phyloP scores from a whole-genome alignment of 2,797 vertebrate species.

The Dendrocincla fuliginosa region DNA sequence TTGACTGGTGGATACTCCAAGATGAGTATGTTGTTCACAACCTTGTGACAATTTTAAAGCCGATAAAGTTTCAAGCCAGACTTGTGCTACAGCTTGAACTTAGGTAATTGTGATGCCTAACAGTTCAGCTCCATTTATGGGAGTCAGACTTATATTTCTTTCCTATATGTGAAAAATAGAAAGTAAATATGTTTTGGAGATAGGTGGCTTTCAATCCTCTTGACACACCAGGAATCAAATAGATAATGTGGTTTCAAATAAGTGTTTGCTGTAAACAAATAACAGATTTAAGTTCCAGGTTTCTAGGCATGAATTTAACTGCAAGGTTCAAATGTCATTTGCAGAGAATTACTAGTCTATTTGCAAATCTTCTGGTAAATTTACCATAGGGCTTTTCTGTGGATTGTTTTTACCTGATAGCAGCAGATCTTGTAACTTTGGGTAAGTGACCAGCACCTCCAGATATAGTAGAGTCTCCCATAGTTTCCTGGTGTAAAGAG shows the following conservation, averaged over 20 bases:
- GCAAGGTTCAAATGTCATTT: background rate
- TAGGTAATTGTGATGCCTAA: background rate
- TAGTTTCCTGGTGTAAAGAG: background rate
- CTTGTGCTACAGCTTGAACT: background rate
- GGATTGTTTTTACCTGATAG: background rate
- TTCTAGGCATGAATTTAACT: background rate
- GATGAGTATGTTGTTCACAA: background rate
- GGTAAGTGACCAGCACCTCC: background rate
- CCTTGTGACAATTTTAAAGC: background rate
- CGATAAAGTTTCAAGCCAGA: background rate
- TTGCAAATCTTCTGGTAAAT: background rate
- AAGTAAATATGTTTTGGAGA: background rate
- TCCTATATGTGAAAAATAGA: background rate
- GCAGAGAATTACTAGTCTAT: background rate
- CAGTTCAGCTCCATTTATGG: background rate
- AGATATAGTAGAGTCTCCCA: background rate
- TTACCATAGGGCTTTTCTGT: background rate
- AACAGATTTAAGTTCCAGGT: background rate
- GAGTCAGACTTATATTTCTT: background rate
- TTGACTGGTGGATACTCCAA: background rate
- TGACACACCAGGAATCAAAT: background rate
- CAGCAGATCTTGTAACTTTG: fast-evolving
- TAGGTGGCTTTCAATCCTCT: background rate
- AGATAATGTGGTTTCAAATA: background rate
- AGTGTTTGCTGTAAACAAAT: background rate